These are phyloP conservation scores for Biston betularia DNA, from an alignment of 2,888 invertebrate species.

Conservation along the genomic window DNA sequence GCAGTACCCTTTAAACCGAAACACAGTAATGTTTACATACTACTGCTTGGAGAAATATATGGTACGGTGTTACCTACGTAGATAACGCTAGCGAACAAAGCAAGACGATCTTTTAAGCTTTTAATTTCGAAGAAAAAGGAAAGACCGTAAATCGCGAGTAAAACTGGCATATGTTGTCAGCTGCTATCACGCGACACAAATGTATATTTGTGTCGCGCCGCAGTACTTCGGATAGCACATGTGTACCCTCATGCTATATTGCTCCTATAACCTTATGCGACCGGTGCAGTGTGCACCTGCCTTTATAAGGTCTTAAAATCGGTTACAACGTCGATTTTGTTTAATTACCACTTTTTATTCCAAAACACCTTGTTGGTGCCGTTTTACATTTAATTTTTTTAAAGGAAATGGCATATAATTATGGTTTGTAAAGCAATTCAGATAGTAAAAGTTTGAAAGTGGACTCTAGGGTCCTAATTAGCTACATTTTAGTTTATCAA, in stretches of 20 bases:
- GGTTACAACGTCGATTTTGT: slow-evolving; percentile 55
- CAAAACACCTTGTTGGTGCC: slow-evolving; percentile 19
- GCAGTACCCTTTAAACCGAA: too few relatives aligned
- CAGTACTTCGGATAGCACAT: neutral
- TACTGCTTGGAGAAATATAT: too few relatives aligned
- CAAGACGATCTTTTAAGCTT: too few relatives aligned
- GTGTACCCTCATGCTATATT: slow-evolving; percentile 61
- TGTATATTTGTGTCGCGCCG: neutral
- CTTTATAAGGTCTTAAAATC: slow-evolving; percentile 56
- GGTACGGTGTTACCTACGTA: too few relatives aligned
- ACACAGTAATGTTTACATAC: too few relatives aligned
- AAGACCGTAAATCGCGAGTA: neutral
- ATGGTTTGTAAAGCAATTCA: slow-evolving; percentile 8
- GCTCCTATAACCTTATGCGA: slow-evolving; percentile 65
- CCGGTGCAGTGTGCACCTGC: slow-evolving; percentile 62
- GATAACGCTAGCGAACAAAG: too few relatives aligned
- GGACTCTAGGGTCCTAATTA: neutral
- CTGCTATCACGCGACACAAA: neutral
- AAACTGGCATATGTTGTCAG: neutral
- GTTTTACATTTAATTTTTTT: neutral
- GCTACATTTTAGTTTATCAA: neutral
- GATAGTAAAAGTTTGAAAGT: neutral
- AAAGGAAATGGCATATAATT: slow-evolving; percentile 2
- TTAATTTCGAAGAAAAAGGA: too few relatives aligned
- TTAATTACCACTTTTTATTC: slow-evolving; percentile 45